Conservation (phyloP, 1,140 invertebrate genomes). For the Lanistes nyassanus region DNA sequence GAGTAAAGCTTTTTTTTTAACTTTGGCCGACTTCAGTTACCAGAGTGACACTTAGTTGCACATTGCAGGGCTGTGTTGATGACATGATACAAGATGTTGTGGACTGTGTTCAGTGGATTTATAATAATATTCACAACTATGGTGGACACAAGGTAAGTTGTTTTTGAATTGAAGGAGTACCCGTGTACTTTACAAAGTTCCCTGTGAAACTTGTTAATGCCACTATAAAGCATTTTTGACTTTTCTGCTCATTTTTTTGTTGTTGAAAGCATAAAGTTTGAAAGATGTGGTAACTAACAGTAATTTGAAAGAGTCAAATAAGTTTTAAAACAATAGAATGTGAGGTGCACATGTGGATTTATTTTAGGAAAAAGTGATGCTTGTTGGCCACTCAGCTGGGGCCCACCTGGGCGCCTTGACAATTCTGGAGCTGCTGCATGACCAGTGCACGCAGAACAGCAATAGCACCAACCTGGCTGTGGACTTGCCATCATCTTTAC, state of each 20-base stretch:
- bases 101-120: slow-evolving; percentile 60
- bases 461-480: too few relatives aligned
- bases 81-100: slow-evolving; percentile 66
- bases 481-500: background rate
- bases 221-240: background rate
- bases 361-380: slow-evolving; percentile 56
- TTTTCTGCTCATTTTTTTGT: background rate
- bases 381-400: slow-evolving; percentile 64
- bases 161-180: too few relatives aligned
- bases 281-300: too few relatives aligned
- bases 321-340: too few relatives aligned
- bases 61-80: slow-evolving; percentile 61
- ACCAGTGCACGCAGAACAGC: slow-evolving; percentile 33
- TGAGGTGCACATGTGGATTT: too few relatives aligned
- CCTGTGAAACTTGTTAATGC: background rate
- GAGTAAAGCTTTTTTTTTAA: too few relatives aligned
- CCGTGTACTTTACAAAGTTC: too few relatives aligned
- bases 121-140: slow-evolving; percentile 55
- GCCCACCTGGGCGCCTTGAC: slow-evolving; percentile 62
- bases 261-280: too few relatives aligned
- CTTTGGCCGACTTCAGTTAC: too few relatives aligned
- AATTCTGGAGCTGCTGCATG: slow-evolving; percentile 57
- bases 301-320: background rate
- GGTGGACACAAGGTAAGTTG: slow-evolving; percentile 60
- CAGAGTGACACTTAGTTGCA: too few relatives aligned